Evolutionary conservation across 1,140 invertebrate species (phyloP), one percentile per base, ranked within the genome.

Genomic region (Drosophila mauritiana): DNA sequence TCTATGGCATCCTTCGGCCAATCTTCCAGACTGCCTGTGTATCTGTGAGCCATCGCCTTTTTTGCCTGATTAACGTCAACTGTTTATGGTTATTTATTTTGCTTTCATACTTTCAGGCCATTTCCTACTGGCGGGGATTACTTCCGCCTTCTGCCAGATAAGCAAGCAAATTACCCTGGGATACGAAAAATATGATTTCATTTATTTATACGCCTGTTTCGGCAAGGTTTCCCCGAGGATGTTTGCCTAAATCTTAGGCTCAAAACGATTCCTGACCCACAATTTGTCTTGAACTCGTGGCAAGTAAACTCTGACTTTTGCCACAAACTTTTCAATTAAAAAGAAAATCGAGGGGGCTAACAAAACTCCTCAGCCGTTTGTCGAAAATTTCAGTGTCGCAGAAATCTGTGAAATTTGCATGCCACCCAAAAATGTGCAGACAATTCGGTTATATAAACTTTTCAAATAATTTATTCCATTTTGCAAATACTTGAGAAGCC

Each of bases 401-500:
- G 59, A 37, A 42, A 49, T 42, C 22, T 49, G 54, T 15, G 59
- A 40, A 42, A 69, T 67, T 67, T 42, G 36, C 54, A 68, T 39
- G 54, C 67, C 4, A 36, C 4, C 42, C 34, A 42, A 40, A 40
- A 31, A 74, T 64, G 15, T 57, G 72, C 55, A 78, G 78, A 83
- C 69, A 82, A 70, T 83, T 79, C 57, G 80, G 56, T 58, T 70
- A 65, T 55, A 70, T 54, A 70, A 86, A 88, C 74, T 86, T 86
- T 86, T 82, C 79, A 69, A 77, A 86, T 86, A 82, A 86, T 76
- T 88, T 86, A 86, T 86, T 79, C 70, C 78, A 55, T 88, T 76
- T 75, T 69, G 48, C 61, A 53, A 82, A 73, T 72, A 83, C 65
- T 83, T 81, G 73, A 27, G 61, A 64, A 52, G 55, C 58, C 49